phyloP scores from a whole-genome alignment of 2,797 vertebrate genomes.

The Chromobotia macracanthus region DNA sequence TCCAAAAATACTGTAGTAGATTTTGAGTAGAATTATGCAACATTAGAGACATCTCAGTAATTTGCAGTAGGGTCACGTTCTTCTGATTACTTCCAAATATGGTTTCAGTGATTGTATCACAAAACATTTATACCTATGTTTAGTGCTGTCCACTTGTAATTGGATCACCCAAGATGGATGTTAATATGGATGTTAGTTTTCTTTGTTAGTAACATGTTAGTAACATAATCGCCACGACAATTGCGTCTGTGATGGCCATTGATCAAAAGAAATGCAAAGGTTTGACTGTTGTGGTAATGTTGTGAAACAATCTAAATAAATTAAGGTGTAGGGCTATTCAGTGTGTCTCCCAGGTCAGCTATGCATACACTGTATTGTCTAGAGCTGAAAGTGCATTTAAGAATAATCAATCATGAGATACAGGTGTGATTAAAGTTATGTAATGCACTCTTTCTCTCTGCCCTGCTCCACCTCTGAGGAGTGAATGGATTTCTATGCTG shows the following conservation, averaged over 20 bases:
- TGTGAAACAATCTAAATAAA: slow-evolving; percentile 38
- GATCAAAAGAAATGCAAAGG: slow-evolving; percentile 11
- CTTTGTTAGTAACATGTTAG: no score
- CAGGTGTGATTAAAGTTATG: slow-evolving; percentile 73
- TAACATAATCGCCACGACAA: neutral
- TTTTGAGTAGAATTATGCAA: no score
- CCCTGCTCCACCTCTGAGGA: slow-evolving; percentile 73
- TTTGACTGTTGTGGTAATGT: slow-evolving; percentile 29
- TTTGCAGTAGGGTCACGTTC: no score
- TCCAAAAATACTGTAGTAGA: no score
- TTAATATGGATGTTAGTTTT: no score
- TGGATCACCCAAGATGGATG: no score
- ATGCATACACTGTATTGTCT: slow-evolving; percentile 52
- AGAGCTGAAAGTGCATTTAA: slow-evolving; percentile 65
- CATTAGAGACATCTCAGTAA: no score
- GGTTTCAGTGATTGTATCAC: no score
- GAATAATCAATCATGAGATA: slow-evolving; percentile 74
- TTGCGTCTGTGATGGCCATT: slow-evolving; percentile 8
- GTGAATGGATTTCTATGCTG: slow-evolving; percentile 70
- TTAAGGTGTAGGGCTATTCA: slow-evolving; percentile 21
- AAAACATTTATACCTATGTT: no score
- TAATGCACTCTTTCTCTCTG: slow-evolving; percentile 72
- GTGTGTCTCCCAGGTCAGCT: slow-evolving; percentile 12
- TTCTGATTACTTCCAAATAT: no score
- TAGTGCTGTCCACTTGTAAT: no score